Evolutionary conservation across 2,797 vertebrate genomes (phyloP).

Genomic region (Gastrophryne carolinensis): DNA sequence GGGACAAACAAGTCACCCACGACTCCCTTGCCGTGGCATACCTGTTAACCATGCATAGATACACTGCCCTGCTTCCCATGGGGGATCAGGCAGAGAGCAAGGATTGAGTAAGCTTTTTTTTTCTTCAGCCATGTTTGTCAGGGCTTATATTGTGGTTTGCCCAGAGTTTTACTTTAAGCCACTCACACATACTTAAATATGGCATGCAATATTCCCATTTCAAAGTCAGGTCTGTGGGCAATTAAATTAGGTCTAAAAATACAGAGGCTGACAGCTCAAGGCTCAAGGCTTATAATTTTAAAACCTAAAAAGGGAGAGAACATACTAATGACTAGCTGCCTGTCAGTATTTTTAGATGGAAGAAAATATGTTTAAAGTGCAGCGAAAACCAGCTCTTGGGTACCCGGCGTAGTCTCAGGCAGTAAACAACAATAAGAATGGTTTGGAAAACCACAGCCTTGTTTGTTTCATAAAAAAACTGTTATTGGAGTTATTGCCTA

Average conservation of each 20-base stretch:
- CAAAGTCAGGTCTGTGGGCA: not conserved
- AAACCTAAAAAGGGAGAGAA: constrained; percentile 2
- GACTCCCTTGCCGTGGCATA: too few species aligned
- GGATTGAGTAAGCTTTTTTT: too few species aligned
- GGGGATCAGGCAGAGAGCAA: too few species aligned
- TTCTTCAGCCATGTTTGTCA: too few species aligned
- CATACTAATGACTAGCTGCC: constrained; percentile 9
- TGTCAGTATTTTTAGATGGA: not conserved
- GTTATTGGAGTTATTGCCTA: too few species aligned
- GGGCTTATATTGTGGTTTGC: too few species aligned
- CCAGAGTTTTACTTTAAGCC: not conserved
- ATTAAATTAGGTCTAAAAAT: constrained; percentile 4
- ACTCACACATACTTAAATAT: constrained; percentile 19
- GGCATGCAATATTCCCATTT: not conserved
- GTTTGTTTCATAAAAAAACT: too few species aligned
- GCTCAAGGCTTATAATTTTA: constrained; percentile 11
- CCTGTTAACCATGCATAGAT: too few species aligned
- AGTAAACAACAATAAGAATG: not conserved
- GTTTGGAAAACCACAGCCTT: not conserved
- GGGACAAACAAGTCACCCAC: too few species aligned
- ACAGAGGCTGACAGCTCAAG: not conserved
- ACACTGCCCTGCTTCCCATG: too few species aligned
- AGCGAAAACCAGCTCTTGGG: not conserved
- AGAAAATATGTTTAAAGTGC: not conserved
- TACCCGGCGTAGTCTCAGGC: too few species aligned